Evolutionary conservation across 2,888 invertebrate species (phyloP).

Genomic region (Drosophila buzzatii): DNA sequence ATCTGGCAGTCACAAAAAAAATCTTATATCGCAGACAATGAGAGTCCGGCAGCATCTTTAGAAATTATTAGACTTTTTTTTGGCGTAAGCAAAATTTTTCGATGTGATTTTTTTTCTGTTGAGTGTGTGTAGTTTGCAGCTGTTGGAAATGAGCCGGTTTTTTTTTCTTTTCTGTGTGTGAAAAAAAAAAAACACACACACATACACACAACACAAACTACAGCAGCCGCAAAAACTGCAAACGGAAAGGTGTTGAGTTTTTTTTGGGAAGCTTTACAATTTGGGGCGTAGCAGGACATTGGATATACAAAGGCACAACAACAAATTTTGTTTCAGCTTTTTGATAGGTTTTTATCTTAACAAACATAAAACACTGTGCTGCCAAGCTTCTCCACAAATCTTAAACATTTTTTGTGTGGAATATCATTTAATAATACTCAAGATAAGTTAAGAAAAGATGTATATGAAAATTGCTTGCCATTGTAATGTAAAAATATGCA

Average conservation of each 20-base stretch:
- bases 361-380: slow-evolving; percentile 1
- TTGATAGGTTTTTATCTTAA: slow-evolving; percentile 9
- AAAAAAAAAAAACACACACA: slow-evolving; percentile 5
- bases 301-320: background rate
- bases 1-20: slow-evolving; percentile 44
- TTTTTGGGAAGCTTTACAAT: slow-evolving; percentile 10
- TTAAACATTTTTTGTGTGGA: background rate
- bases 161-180: slow-evolving; percentile 20
- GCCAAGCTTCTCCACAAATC: background rate
- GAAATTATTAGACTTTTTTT: slow-evolving; percentile 64
- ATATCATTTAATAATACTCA: no score
- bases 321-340: background rate
- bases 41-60: slow-evolving; percentile 48
- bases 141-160: slow-evolving; percentile 70
- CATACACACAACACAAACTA: slow-evolving; percentile 1
- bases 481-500: no score
- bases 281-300: slow-evolving; percentile 22
- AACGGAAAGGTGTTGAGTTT: slow-evolving; percentile 14
- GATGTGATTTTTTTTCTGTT: slow-evolving; percentile 46
- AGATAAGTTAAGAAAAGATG: background rate
- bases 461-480: no score
- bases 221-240: slow-evolving; percentile 13
- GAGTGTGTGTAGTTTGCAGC: slow-evolving; percentile 54
- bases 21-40: slow-evolving; percentile 49
- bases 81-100: slow-evolving; percentile 38